Conservation (phyloP, 2,888 invertebrate genomes). For the Dryocosmus kuriphilus region DNA sequence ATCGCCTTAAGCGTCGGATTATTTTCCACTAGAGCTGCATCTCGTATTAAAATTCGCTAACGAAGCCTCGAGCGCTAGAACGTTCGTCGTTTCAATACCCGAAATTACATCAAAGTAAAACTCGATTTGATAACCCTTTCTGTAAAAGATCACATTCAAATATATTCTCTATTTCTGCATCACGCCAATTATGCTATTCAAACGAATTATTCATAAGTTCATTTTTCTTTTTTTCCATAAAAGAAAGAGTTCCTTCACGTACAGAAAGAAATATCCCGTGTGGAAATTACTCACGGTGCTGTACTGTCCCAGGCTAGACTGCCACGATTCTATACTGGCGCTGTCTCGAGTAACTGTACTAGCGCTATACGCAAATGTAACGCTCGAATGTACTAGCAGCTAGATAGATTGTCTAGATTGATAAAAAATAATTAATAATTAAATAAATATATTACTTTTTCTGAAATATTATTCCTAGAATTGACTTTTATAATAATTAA, state of each 20-base stretch:
- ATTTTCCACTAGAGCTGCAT: slow-evolving; percentile 54
- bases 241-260: background rate
- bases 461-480: too few species aligned
- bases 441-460: too few species aligned
- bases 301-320: too few species aligned
- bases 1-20: slow-evolving; percentile 63
- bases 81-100: slow-evolving; percentile 28
- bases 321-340: too few species aligned
- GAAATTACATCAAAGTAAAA: slow-evolving; percentile 31
- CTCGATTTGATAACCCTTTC: background rate
- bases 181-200: background rate
- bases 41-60: slow-evolving; percentile 38
- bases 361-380: too few species aligned
- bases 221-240: too few species aligned
- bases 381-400: too few species aligned
- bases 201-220: background rate
- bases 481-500: too few species aligned
- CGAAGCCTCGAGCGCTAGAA: slow-evolving; percentile 33
- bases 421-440: too few species aligned
- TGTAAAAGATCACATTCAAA: background rate
- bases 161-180: background rate
- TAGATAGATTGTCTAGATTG: too few species aligned
- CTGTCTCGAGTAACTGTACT: too few species aligned
- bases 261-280: background rate
- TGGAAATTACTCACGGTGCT: too few species aligned